Conservation (phyloP, 2,888 invertebrate genomes). For the Synergus laeviventris region DNA sequence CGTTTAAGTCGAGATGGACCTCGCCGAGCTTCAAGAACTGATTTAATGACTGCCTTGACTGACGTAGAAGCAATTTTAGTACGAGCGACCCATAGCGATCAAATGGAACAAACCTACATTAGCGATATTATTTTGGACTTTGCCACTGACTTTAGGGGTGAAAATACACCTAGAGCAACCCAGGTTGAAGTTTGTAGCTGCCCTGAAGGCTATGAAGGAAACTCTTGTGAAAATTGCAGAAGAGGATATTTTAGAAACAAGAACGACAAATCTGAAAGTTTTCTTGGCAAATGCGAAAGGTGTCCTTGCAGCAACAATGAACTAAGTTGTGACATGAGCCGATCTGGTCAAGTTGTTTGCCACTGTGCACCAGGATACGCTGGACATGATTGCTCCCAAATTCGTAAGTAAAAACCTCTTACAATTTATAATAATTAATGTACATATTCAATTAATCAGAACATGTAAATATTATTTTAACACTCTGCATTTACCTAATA, state of each 20-base stretch:
- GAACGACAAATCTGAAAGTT: conserved; percentile 76
- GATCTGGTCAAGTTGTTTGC: conserved; percentile 80
- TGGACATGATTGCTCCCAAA: conserved; percentile 80
- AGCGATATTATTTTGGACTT: conserved; percentile 93
- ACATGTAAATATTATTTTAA: conserved; percentile 34
- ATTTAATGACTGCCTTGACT: conserved; percentile 90
- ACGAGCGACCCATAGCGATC: conserved; percentile 84
- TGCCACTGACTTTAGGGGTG: conserved; percentile 81
- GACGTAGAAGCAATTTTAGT: conserved; percentile 90
- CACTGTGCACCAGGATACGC: conserved; percentile 83
- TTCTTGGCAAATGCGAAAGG: conserved; percentile 80
- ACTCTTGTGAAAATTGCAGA: conserved; percentile 88
- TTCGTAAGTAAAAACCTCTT: neutral
- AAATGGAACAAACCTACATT: conserved; percentile 83
- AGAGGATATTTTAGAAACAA: conserved; percentile 85
- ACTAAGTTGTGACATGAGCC: conserved; percentile 80
- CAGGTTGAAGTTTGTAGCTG: conserved; percentile 93
- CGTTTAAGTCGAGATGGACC: conserved; percentile 78
- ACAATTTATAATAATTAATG: neutral
- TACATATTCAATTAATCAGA: conserved; percentile 11
- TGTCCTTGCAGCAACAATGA: conserved; percentile 90
- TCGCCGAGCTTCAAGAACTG: conserved; percentile 83
- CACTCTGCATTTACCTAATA: neutral
- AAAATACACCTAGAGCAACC: conserved; percentile 81
- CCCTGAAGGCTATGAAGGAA: conserved; percentile 87